A percentile compares a stretch with the other conserved stretches of the same genome.
These are phyloP conservation scores for Eulithis testata DNA, from an alignment of 2,888 invertebrate species.

Conservation along the genomic window DNA sequence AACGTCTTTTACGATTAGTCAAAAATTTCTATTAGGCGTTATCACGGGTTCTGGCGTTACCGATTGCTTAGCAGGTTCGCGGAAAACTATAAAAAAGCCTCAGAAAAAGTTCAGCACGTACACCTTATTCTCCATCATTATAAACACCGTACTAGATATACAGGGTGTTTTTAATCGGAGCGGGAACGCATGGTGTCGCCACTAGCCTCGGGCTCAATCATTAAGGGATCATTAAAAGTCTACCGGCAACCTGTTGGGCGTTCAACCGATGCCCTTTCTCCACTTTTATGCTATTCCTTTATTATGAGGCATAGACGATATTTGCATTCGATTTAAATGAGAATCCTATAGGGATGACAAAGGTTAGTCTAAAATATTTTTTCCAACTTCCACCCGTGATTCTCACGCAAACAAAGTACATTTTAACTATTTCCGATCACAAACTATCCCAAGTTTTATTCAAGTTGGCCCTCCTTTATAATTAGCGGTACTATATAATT, in stretches of 20 bases:
- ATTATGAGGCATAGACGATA: slow-evolving; percentile 45
- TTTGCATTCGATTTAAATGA: slow-evolving; percentile 36
- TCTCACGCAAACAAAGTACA: not conserved
- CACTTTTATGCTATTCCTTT: slow-evolving; percentile 50
- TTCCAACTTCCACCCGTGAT: not conserved
- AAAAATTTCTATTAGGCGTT: too few relatives aligned
- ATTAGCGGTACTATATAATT: not conserved
- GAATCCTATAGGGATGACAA: not conserved
- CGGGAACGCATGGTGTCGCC: slow-evolving; percentile 57
- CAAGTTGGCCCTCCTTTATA: too few relatives aligned
- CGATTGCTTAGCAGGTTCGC: not conserved
- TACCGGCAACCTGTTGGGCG: slow-evolving; percentile 58
- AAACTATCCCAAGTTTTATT: too few relatives aligned
- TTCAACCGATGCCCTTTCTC: slow-evolving; percentile 55
- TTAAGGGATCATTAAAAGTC: slow-evolving; percentile 74
- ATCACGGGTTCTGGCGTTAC: not conserved
- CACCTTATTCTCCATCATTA: slow-evolving; percentile 11
- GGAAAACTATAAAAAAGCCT: too few relatives aligned
- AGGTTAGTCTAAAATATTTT: not conserved
- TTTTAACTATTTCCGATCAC: too few relatives aligned
- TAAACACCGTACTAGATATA: slow-evolving; percentile 26
- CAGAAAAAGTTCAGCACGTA: too few relatives aligned
- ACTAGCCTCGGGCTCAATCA: slow-evolving; percentile 63
- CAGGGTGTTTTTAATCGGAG: slow-evolving; percentile 47
- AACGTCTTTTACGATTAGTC: too few relatives aligned